Evolutionary conservation across 1,140 invertebrate species (phyloP), one percentile per base, ranked within the genome.

Genomic region (Medauroidea extradentata): DNA sequence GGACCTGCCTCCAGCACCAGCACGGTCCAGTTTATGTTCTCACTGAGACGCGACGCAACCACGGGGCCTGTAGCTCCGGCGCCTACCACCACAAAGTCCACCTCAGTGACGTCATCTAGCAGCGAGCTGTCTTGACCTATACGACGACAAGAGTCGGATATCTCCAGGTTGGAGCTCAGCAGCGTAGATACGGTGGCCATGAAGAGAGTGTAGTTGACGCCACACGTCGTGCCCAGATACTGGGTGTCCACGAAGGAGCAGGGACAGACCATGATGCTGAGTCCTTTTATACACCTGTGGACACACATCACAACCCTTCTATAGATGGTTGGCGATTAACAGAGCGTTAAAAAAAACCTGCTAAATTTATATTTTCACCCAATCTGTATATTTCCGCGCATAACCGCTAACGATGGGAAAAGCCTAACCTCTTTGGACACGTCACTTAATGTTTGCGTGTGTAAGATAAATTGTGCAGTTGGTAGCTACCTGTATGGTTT

Each of bases 1-100:
- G 72, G 75, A 0, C 88, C 89, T 9, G 79, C 82, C 73, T 85
- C 83, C 13, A 85, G 19, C 18, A 85, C 53, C 16, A 85, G 66
- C 13, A 84, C 76, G 24, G 68, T 78, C 67, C 72, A 74, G 38
- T 75, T 60, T n/a, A 62, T 52, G 14, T 73, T 63, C 65, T 80
- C 78, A 0, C 82, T 75, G 9, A 87, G 72, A 41, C 84, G 69
- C 50, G 75, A 80, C 2, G 83, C 83, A 27, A 86, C 59, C 4
- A 82, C 79, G 41, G 79, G 73, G 3, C 85, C 84, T 13, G 81
- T 77, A 2, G 77, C 79, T 55, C 81, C 82, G 7, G 76, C 78
- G 3, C 83, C 83, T 39, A 85, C 76, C 25, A 60, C 53, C 23
- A 63, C 53, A 54, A 67, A 65, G 43, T 65, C 62, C 41, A 64